A percentile compares a stretch with the other conserved stretches of the same genome.
These are phyloP conservation scores for Batillaria attramentaria DNA, from an alignment of 1,140 invertebrate species.

Conservation along the genomic window DNA sequence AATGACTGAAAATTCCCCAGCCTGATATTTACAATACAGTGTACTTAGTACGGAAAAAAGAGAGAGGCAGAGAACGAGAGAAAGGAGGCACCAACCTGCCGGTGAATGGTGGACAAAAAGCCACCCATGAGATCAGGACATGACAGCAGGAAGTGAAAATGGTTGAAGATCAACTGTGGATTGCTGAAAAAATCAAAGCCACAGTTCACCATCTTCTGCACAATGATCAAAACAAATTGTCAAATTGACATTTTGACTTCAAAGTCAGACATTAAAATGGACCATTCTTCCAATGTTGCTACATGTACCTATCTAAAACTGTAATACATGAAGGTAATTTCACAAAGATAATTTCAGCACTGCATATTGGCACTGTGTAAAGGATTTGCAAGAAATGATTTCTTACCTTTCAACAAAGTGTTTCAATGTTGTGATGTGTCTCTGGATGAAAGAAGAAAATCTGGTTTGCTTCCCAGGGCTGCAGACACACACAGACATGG, in stretches of 20 bases:
- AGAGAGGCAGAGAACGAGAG: neutral
- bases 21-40: no score
- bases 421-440: slow-evolving; percentile 28
- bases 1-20: no score
- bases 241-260: no score
- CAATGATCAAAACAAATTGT: neutral
- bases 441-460: slow-evolving; percentile 25
- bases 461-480: neutral
- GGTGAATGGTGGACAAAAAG: slow-evolving; percentile 61
- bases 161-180: slow-evolving; percentile 67
- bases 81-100: slow-evolving; percentile 49
- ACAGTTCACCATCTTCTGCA: neutral
- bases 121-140: slow-evolving; percentile 62
- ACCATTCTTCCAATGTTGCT: neutral
- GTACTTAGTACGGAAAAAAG: neutral
- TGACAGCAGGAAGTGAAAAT: slow-evolving; percentile 66
- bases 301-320: neutral
- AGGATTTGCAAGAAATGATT: neutral
- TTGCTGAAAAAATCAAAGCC: slow-evolving; percentile 51
- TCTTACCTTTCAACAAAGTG: slow-evolving; percentile 31
- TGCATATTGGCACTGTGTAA: neutral
- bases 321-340: neutral
- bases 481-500: no score
- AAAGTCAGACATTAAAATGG: no score
- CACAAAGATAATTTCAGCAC: neutral